Conservation (phyloP, 1,140 invertebrate species). For the Heliconius eleuchia region DNA sequence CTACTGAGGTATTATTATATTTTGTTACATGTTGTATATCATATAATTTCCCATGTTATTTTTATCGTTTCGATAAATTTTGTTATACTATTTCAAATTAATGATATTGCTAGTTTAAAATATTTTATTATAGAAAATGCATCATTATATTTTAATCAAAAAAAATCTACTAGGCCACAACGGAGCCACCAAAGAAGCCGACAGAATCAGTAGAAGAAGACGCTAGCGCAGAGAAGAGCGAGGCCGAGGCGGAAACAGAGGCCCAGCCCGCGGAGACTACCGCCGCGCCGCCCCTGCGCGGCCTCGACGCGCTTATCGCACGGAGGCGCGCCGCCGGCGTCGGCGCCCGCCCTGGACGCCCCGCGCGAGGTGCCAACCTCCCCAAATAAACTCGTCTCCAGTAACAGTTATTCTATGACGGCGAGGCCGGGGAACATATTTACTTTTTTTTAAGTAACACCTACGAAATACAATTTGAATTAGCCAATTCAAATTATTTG, state of each 20-base stretch:
- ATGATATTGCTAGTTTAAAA: no score
- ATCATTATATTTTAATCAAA: neutral
- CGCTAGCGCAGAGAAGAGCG: slow-evolving; percentile 62
- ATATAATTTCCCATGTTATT: no score
- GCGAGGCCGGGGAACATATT: slow-evolving; percentile 21
- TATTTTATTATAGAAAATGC: no score
- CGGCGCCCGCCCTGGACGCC: slow-evolving; percentile 55
- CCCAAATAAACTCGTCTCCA: slow-evolving; percentile 43
- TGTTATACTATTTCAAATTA: no score
- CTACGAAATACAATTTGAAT: neutral
- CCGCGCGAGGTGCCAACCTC: slow-evolving; percentile 49
- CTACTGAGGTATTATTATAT: slow-evolving; percentile 59
- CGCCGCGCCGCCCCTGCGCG: slow-evolving; percentile 61
- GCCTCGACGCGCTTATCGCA: slow-evolving; percentile 67
- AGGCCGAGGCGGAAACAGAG: slow-evolving; percentile 63
- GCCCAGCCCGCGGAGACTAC: slow-evolving; percentile 55
- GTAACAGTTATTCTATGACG: slow-evolving; percentile 26
- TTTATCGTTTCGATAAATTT: no score
- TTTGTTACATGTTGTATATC: neutral
- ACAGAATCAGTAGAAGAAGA: slow-evolving; percentile 63
- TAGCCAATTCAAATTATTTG: neutral
- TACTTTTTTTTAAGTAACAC: neutral
- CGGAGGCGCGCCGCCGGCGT: slow-evolving; percentile 62
- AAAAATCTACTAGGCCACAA: slow-evolving; percentile 56
- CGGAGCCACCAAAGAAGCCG: slow-evolving; percentile 65